Evolutionary conservation across 2,888 invertebrate species (phyloP), one percentile per base, ranked within the genome.

Genomic region (Acleris holmiana): DNA sequence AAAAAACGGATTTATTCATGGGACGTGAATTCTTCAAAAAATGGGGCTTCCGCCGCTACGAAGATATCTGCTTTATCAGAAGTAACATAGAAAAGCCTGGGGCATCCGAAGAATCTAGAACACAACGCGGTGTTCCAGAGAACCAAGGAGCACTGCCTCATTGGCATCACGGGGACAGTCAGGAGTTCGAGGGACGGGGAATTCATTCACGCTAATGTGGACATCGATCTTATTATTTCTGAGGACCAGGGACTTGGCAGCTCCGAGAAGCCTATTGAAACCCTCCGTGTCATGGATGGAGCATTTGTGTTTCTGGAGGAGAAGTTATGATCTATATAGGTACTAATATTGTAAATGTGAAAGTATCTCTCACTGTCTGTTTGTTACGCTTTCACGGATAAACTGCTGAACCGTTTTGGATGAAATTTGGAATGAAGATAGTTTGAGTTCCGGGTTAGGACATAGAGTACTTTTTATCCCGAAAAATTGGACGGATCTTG

Each of bases 261-360:
- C 73, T 95, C 98, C 46, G 98, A 99, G 84, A 99, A 99, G 80
- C 99, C 99, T 0, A 97, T 98, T 8, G 99, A 99, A 91, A 99
- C 99, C 79, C 99, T 99, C 86, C 98, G 99, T 85, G 99, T 99
- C 69, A n/a, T n/a, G n/a, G n/a, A 99, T 99, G 85, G 99, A 99
- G 87, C 99, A 99, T 84, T 99, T 99, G 84, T 99, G 99, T 85
- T 94, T 99, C 69, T 99, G 98, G 0, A 93, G 97, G 65, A 93
- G 98, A 84, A 94, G 95, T 95, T 95, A 78, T 75, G 68, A 23
- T 23, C 4, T 4, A 23, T 23, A 23, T 23, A n/a, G n/a, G n/a
- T n/a, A n/a, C n/a, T 23, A 4, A 23, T 23, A 4, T 23, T 23
- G 4, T 4, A 23, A n/a, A n/a, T n/a, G n/a, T n/a, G n/a, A n/a